Evolutionary conservation across 2,113 vertebrate species (phyloP).

Genomic region (Pristiophorus japonicus): DNA sequence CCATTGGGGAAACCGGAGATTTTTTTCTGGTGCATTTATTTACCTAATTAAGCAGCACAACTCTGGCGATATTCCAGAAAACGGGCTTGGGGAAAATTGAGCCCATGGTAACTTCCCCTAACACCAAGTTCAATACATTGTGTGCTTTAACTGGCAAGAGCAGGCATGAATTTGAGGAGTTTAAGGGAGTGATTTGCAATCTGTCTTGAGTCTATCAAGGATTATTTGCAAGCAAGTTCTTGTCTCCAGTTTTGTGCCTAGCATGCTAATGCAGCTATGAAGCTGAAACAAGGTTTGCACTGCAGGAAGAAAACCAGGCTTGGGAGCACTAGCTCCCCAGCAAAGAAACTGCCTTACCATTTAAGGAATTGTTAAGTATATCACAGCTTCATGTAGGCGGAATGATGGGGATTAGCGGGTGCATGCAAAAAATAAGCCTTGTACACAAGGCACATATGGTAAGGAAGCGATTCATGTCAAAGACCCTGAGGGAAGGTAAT

Average conservation of each 20-base stretch:
- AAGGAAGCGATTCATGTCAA: slow-evolving; percentile 30
- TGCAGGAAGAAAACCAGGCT: not conserved
- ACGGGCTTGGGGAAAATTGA: too few species aligned
- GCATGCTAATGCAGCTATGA: not conserved
- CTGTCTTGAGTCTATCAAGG: not conserved
- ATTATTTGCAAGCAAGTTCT: not conserved
- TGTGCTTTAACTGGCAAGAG: not conserved
- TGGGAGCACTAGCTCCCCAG: not conserved
- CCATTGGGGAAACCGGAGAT: too few species aligned
- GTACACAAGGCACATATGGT: slow-evolving; percentile 12
- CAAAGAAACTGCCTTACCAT: slow-evolving; percentile 26
- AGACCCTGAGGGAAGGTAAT: not conserved
- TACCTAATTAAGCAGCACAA: too few species aligned
- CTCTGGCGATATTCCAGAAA: too few species aligned
- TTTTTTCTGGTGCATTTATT: too few species aligned
- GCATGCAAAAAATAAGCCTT: not conserved
- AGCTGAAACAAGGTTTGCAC: not conserved
- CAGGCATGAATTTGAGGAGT: not conserved
- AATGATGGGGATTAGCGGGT: not conserved
- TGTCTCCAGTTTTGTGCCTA: too few species aligned
- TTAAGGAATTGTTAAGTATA: slow-evolving; percentile 21
- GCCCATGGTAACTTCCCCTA: not conserved
- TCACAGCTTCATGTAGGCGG: not conserved
- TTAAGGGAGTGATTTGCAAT: not conserved
- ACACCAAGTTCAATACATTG: not conserved